Conservation (phyloP, 2,113 vertebrate species). For the Cromileptes altivelis region DNA sequence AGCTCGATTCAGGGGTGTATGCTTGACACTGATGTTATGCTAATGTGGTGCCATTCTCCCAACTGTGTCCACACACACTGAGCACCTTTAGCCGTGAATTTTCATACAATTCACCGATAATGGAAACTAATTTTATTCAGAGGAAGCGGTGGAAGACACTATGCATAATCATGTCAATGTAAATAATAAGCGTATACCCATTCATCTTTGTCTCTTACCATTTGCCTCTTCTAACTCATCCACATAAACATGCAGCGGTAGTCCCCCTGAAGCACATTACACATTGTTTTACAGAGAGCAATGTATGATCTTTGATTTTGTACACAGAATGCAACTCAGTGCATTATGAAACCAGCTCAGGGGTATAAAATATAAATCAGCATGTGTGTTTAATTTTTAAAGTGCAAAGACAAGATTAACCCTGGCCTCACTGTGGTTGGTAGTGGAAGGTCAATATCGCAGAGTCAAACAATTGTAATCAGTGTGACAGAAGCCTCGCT, state of each 20-base stretch:
- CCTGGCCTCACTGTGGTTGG: constrained; percentile 14
- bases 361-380: constrained; percentile 57
- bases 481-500: constrained; percentile 35
- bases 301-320: constrained; percentile 51
- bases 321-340: constrained; percentile 9
- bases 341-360: constrained; percentile 49
- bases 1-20: constrained; percentile 55
- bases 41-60: constrained; percentile 66
- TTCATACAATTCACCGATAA: constrained; percentile 62
- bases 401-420: constrained; percentile 53
- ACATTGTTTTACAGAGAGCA: constrained; percentile 22
- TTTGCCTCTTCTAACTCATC: constrained; percentile 20
- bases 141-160: constrained; percentile 25
- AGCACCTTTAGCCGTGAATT: constrained; percentile 60
- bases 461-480: constrained; percentile 48
- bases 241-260: neutral
- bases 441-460: constrained; percentile 41
- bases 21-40: constrained; percentile 78
- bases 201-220: constrained; percentile 55
- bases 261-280: constrained; percentile 14
- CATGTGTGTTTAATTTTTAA: constrained; percentile 65
- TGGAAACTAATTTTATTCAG: constrained; percentile 64
- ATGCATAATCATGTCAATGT: constrained; percentile 51
- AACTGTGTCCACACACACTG: constrained; percentile 54
- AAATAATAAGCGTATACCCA: constrained; percentile 61